A percentile compares a stretch with the other conserved stretches of the same genome.
These are phyloP conservation scores for Acanthococcus lagerstroemiae DNA, from an alignment of 2,888 invertebrate species.

Conservation along the genomic window DNA sequence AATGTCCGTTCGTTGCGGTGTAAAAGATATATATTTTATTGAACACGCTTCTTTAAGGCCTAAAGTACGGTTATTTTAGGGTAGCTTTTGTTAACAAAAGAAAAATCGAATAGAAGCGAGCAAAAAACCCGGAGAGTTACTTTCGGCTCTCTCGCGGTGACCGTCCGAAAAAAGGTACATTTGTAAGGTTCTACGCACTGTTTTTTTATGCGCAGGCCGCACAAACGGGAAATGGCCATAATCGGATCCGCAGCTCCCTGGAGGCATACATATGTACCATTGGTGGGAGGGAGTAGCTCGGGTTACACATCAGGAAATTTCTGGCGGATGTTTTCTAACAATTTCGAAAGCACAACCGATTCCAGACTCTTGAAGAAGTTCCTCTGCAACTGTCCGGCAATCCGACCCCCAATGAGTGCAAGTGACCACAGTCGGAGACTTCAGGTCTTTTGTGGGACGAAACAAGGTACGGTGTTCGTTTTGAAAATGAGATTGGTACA, in stretches of 20 bases:
- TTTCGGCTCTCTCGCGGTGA: constrained; percentile 8
- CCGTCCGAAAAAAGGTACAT: constrained; percentile 14
- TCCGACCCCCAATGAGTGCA: too few species aligned
- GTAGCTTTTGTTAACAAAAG: constrained; percentile 20
- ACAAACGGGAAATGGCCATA: constrained; percentile 6
- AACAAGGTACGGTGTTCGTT: not conserved
- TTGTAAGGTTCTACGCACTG: constrained; percentile 14
- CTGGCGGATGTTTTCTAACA: too few species aligned
- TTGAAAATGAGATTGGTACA: not conserved
- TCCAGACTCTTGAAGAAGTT: not conserved
- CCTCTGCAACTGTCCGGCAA: not conserved
- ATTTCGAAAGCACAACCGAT: too few species aligned
- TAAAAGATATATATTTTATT: constrained; percentile 26
- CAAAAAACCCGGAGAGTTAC: constrained; percentile 4
- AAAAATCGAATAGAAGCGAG: constrained; percentile 17
- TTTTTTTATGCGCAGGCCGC: constrained; percentile 20
- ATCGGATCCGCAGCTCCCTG: too few species aligned
- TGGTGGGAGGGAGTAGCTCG: too few species aligned
- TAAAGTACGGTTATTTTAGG: constrained; percentile 27
- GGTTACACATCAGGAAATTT: too few species aligned
- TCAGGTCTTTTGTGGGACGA: too few species aligned
- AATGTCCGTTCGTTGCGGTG: constrained; percentile 24
- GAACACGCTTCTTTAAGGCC: constrained; percentile 24
- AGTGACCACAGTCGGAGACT: too few species aligned
- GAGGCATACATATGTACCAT: too few species aligned